Evolutionary conservation across 2,113 vertebrate species (phyloP).

Genomic region (Hippotragus niger): DNA sequence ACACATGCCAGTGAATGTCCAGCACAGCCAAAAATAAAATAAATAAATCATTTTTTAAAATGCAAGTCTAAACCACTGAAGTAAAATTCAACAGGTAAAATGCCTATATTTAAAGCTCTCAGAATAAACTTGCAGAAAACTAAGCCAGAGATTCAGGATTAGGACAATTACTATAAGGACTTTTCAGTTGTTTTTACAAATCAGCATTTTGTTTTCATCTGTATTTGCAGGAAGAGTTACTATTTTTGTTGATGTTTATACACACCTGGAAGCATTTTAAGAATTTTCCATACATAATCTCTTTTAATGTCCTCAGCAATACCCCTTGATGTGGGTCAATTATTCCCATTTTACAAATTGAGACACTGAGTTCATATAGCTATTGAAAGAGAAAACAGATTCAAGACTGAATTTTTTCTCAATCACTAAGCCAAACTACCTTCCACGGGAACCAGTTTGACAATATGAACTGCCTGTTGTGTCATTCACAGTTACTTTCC

Average conservation of each 20-base stretch:
- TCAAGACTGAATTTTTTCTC: not conserved
- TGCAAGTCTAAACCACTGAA: not conserved
- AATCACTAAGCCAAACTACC: not conserved
- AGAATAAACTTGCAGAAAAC: not conserved
- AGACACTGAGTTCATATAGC: not conserved
- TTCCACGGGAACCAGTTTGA: not conserved
- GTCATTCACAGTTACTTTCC: not conserved
- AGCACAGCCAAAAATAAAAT: not conserved
- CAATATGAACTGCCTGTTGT: not conserved
- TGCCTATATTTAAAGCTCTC: not conserved
- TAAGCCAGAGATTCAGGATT: not conserved
- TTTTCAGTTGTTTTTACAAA: not conserved
- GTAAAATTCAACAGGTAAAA: constrained; percentile 1
- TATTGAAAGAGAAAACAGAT: not conserved
- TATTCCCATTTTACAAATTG: not conserved
- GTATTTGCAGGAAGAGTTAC: not conserved
- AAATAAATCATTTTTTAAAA: not conserved
- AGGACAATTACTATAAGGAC: not conserved
- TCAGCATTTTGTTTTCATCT: not conserved
- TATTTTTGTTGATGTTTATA: not conserved
- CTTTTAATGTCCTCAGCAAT: not conserved
- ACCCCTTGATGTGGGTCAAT: not conserved
- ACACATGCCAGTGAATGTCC: fast-evolving
- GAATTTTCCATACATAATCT: not conserved
- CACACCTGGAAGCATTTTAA: not conserved